phyloP scores from a whole-genome alignment of 2,888 invertebrate species.

The Esperia sulphurella region DNA sequence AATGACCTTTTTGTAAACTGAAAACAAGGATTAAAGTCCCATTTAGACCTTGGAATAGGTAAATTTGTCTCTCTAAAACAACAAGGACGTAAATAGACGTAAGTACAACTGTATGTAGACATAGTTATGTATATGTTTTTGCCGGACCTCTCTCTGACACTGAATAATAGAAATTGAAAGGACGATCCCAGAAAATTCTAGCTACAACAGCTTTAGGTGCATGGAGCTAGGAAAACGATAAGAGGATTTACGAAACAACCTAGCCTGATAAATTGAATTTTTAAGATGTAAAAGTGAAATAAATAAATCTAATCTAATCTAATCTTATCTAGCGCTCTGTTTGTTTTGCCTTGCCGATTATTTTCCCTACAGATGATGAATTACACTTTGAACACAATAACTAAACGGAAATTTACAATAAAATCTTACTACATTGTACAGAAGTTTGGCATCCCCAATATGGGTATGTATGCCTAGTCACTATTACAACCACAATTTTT shows the following conservation, averaged over 20 bases:
- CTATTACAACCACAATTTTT: too few relatives aligned
- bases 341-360: too few relatives aligned
- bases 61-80: not conserved
- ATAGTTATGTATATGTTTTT: slow-evolving; percentile 13
- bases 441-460: too few relatives aligned
- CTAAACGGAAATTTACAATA: too few relatives aligned
- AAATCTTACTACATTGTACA: too few relatives aligned
- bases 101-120: not conserved
- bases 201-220: not conserved
- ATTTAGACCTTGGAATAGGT: not conserved
- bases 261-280: not conserved
- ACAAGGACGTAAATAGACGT: not conserved
- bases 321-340: too few relatives aligned
- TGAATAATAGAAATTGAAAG: slow-evolving; percentile 37
- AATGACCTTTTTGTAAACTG: too few relatives aligned
- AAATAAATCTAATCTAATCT: too few relatives aligned
- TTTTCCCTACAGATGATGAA: too few relatives aligned
- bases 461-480: too few relatives aligned
- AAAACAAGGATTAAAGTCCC: not conserved
- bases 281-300: too few relatives aligned
- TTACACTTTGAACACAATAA: too few relatives aligned
- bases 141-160: slow-evolving; percentile 18
- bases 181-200: slow-evolving; percentile 7
- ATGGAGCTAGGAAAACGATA: not conserved
- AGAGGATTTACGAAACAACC: not conserved